Conservation (phyloP, 2,888 invertebrate genomes). For the Dilophus febrilis region DNA sequence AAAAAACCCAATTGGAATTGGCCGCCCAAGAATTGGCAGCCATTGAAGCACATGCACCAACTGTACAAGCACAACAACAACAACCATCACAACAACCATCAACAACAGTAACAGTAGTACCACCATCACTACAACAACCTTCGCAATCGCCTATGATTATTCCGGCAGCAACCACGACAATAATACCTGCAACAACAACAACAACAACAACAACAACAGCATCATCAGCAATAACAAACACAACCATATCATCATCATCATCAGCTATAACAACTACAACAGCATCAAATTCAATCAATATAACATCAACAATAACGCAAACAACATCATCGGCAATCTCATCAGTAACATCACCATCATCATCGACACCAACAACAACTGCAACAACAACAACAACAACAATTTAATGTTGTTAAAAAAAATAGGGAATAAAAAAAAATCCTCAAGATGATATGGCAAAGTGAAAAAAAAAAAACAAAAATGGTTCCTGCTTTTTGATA, state of each 20-base stretch:
- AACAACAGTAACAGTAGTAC: not conserved
- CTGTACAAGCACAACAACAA: not conserved
- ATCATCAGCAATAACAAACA: too few relatives aligned
- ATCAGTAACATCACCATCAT: not conserved
- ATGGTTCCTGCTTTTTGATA: too few relatives aligned
- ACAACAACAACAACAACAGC: too few relatives aligned
- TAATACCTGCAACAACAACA: not conserved
- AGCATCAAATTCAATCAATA: not conserved
- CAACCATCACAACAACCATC: not conserved
- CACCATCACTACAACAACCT: not conserved
- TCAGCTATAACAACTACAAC: not conserved
- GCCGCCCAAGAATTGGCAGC: not conserved
- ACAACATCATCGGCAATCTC: not conserved
- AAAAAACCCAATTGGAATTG: conserved; percentile 22
- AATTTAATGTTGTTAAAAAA: too few relatives aligned
- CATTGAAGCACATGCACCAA: not conserved
- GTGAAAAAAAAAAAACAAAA: too few relatives aligned
- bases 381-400: too few relatives aligned
- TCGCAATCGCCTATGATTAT: not conserved
- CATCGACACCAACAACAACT: not conserved
- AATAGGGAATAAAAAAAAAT: too few relatives aligned
- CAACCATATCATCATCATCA: too few relatives aligned
- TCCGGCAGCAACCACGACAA: not conserved
- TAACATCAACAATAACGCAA: too few relatives aligned
- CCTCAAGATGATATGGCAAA: too few relatives aligned